Percentiles rank a stretch among this genome's conserved stretches.
These are phyloP conservation scores for Scolopax mira DNA, from an alignment of 2,113 vertebrate genomes.

Conservation along the genomic window DNA sequence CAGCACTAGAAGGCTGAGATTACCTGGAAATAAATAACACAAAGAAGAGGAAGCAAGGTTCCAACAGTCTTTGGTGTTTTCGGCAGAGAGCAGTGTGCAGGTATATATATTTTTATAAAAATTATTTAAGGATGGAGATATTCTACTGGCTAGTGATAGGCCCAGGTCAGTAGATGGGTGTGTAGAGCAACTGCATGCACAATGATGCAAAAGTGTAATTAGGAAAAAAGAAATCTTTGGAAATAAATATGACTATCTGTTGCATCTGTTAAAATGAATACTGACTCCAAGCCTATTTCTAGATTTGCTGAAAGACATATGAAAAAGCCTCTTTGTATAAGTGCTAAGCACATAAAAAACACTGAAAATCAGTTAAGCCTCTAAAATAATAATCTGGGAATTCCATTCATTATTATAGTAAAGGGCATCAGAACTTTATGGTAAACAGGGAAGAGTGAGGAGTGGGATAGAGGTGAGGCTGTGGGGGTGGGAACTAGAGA, in stretches of 20 bases:
- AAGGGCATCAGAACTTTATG: slow-evolving; percentile 42
- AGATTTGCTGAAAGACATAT: slow-evolving; percentile 8
- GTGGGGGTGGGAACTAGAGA: neutral
- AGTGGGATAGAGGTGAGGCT: slow-evolving; percentile 6
- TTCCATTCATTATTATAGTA: slow-evolving; percentile 47
- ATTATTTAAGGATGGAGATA: neutral
- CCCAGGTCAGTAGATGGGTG: neutral
- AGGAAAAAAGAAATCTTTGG: neutral
- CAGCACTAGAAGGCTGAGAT: neutral
- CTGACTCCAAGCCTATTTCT: slow-evolving; percentile 20
- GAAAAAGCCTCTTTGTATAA: slow-evolving; percentile 48
- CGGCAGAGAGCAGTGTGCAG: neutral
- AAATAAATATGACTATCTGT: slow-evolving; percentile 33
- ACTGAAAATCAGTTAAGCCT: slow-evolving; percentile 34
- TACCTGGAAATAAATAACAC: neutral
- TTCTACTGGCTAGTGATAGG: neutral
- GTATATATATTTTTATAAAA: neutral
- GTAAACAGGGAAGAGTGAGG: neutral
- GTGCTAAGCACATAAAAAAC: slow-evolving; percentile 21
- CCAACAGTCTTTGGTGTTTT: neutral
- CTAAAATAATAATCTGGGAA: slow-evolving; percentile 58
- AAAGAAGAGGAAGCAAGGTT: neutral
- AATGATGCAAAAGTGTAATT: neutral
- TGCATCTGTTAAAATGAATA: slow-evolving; percentile 23
- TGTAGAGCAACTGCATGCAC: neutral